Evolutionary conservation across 35 echinoderm and acorn worm genomes (phyloP).

Genomic region (Heliocidaris erythrogramma): DNA sequence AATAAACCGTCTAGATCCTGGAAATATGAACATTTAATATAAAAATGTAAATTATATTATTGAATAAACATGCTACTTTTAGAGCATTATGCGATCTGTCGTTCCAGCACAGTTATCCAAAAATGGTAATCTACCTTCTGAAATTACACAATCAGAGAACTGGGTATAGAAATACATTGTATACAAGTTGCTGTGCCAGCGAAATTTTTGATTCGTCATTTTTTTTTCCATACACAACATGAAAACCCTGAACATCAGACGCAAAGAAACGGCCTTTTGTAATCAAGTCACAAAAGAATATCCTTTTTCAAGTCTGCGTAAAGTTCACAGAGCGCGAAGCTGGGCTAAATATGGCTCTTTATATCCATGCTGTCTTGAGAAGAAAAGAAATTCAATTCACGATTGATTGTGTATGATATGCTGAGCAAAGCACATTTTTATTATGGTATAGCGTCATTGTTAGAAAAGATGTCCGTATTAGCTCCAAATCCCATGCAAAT

Average conservation of each 20-base stretch:
- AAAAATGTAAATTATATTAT: not conserved
- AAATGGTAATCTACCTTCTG: no score
- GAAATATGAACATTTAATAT: no score
- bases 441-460: not conserved
- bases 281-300: not conserved
- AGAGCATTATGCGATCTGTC: not conserved
- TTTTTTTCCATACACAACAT: not conserved
- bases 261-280: not conserved
- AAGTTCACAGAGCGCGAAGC: not conserved
- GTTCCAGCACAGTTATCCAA: not conserved
- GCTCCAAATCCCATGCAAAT: not conserved
- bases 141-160: no score
- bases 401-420: not conserved
- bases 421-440: not conserved
- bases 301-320: not conserved
- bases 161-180: no score
- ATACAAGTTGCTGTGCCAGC: not conserved
- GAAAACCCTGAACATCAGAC: not conserved
- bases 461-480: not conserved
- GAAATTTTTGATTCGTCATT: not conserved
- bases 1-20: no score
- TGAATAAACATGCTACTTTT: not conserved
- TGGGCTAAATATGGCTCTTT: not conserved
- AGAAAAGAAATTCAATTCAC: not conserved
- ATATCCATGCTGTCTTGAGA: not conserved